A percentile compares a stretch with the other conserved stretches of the same genome.
Evolutionary conservation across 2,113 vertebrate species (phyloP).

Genomic region (Melanerpes formicivorus): DNA sequence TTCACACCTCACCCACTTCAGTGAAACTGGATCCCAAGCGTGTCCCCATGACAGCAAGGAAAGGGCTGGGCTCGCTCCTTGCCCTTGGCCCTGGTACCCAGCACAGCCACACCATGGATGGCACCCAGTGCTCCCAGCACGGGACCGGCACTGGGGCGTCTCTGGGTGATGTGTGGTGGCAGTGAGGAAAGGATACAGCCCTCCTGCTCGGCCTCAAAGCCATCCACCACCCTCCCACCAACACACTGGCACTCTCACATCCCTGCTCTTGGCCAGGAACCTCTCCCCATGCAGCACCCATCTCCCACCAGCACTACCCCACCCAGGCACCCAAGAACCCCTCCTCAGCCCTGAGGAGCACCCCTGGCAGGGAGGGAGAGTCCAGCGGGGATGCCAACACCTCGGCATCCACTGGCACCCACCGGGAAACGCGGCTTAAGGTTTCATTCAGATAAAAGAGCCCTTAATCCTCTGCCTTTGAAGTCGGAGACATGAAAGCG

Average conservation of each 20-base stretch:
- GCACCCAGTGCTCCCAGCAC: background rate
- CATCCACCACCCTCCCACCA: background rate
- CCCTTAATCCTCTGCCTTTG: slow-evolving; percentile 74
- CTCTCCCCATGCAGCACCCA: background rate
- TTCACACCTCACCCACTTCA: slow-evolving; percentile 48
- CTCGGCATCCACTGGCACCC: background rate
- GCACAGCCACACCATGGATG: accelerated
- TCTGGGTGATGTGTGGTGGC: background rate
- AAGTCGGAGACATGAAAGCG: slow-evolving; percentile 74
- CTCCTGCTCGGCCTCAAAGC: background rate
- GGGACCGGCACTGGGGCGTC: accelerated
- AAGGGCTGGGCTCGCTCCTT: background rate
- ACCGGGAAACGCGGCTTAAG: slow-evolving; percentile 22
- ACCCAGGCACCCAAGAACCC: background rate
- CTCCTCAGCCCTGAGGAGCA: background rate
- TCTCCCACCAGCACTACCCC: background rate
- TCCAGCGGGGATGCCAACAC: background rate
- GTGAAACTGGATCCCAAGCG: background rate
- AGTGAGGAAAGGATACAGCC: accelerated
- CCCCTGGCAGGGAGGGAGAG: background rate
- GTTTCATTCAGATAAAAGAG: slow-evolving; percentile 76
- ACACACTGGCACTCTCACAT: accelerated
- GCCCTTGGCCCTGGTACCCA: background rate
- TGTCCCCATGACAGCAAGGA: accelerated
- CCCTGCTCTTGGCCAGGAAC: background rate